phyloP scores from a whole-genome alignment of 2,888 invertebrate genomes.

The Sycophila texana region DNA sequence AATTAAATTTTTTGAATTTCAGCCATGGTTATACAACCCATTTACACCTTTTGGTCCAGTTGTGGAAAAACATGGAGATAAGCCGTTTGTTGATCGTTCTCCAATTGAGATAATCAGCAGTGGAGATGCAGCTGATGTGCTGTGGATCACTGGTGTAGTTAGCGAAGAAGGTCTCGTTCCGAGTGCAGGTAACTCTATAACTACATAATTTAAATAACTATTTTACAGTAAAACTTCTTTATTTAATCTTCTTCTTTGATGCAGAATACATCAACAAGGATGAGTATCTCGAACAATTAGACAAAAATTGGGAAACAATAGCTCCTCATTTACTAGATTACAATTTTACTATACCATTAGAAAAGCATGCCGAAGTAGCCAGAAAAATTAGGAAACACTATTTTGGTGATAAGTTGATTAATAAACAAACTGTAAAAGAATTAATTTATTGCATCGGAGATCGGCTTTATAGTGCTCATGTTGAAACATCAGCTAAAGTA shows the following conservation, averaged over 20 bases:
- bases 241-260: slow-evolving; percentile 59
- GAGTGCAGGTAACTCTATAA: slow-evolving; percentile 78
- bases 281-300: slow-evolving; percentile 20
- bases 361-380: slow-evolving; percentile 63
- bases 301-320: slow-evolving; percentile 31
- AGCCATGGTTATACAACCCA: slow-evolving; percentile 81
- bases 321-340: slow-evolving; percentile 15
- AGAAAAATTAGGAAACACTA: slow-evolving; percentile 78
- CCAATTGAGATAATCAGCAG: slow-evolving; percentile 81
- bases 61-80: slow-evolving; percentile 78
- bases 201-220: neutral
- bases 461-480: slow-evolving; percentile 79
- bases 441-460: slow-evolving; percentile 80
- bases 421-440: slow-evolving; percentile 64
- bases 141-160: slow-evolving; percentile 81
- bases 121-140: slow-evolving; percentile 80
- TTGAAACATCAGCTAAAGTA: slow-evolving; percentile 78
- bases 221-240: neutral
- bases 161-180: slow-evolving; percentile 86
- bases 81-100: slow-evolving; percentile 82
- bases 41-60: slow-evolving; percentile 86
- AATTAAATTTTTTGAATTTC: neutral
- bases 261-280: slow-evolving; percentile 62
- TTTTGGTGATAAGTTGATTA: slow-evolving; percentile 77
- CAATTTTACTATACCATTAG: slow-evolving; percentile 10